Conservation (phyloP, 35 echinoderm and acorn worm genomes). For the Strongylocentrotus purpuratus region DNA sequence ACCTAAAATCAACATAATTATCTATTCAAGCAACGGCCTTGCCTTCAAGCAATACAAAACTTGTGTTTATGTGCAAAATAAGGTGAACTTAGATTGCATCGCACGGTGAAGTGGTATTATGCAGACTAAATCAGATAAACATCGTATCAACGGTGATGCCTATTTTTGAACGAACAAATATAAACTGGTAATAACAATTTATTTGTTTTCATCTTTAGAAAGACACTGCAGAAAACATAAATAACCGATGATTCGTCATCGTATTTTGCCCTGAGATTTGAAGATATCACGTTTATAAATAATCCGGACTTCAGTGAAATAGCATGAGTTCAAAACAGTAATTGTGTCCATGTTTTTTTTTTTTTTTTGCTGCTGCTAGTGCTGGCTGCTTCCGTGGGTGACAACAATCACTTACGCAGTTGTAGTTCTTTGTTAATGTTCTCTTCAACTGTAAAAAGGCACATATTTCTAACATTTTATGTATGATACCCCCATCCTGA, state of each 20-base stretch:
- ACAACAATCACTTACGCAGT: not conserved
- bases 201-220: not conserved
- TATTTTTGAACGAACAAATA: not conserved
- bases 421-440: not conserved
- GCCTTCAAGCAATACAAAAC: not conserved
- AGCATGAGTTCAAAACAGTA: not conserved
- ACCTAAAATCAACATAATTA: not conserved
- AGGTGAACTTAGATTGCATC: not conserved
- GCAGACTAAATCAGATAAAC: not conserved
- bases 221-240: not conserved
- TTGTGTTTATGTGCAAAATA: not conserved
- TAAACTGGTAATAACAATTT: not conserved
- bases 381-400: not conserved
- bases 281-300: not conserved
- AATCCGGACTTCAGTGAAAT: not conserved
- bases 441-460: not conserved
- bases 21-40: not conserved
- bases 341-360: not conserved
- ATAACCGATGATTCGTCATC: not conserved
- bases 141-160: not conserved
- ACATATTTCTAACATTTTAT: not conserved
- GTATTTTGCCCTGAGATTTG: not conserved
- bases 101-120: not conserved
- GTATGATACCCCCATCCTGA: not conserved
- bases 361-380: not conserved